Base-by-base conservation (phyloP, 1,140 invertebrate genomes). In the Steinernema khuongi region DNA sequence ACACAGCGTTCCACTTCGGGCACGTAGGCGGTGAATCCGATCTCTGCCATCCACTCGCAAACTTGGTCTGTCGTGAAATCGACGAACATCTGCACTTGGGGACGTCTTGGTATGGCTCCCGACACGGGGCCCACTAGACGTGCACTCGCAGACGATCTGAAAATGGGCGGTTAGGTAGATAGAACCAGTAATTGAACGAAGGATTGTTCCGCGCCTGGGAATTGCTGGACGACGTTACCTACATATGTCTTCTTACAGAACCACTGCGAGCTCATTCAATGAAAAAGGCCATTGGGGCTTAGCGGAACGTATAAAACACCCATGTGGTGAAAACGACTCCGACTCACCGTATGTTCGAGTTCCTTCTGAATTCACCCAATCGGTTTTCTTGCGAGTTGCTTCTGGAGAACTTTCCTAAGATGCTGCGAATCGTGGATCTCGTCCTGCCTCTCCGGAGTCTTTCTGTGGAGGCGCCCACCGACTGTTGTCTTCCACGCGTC, bases 1-100 rank as follows among this genome's bases (percentile, higher is more conserved):
- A 93, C 89, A 92, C 92, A 94, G 70, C 90, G 87, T 81, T 90
- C 90, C 68, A 91, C 90, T 76, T 94, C 92, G 0, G 88, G 85
- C 18, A 90, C 88, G 85, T 96, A 96, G 84, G 19, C 89, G 72
- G 92, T 92, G 0, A 98, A 88, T 0, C 94, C 94, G 67, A 97
- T 87, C 70, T 91, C 90, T 77, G 91, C 89, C 30, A 99, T 83
- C 96, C 96, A 99, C 44, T 90, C 90, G 81, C 90, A 91, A 0
- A 97, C 89, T 33, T 92, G 90, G 67, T 94, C 92, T 4, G 90
- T 88, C 79, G 91, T 90, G 91, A 94, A 94, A 71, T 92, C 83
- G 17, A 85, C 81, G 81, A 90, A 89, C 29, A 88, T 87, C 30
- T 83, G 71, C 26, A 85, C 70, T 33, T 77, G 78, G 1, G 83